Evolutionary conservation across 64 coral and sea anemone genomes (phyloP).

Genomic region (Anthopleura sola): DNA sequence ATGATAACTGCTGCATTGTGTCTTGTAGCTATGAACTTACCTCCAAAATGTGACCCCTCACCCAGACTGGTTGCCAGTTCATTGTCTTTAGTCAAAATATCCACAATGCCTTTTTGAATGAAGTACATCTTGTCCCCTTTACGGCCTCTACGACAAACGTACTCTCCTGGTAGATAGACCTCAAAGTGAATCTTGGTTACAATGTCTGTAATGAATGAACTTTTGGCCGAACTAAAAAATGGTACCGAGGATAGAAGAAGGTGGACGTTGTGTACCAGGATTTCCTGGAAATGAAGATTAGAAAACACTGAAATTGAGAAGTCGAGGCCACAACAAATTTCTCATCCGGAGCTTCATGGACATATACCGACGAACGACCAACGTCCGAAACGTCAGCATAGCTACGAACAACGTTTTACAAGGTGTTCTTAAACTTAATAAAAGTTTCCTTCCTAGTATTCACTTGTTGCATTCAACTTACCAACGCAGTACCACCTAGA

Average conservation of each 20-base stretch:
- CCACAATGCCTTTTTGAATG: slow-evolving; percentile 95
- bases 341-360: too few relatives aligned
- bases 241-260: slow-evolving; percentile 79
- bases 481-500: too few relatives aligned
- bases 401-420: too few relatives aligned
- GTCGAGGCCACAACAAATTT: too few relatives aligned
- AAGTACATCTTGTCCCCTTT: slow-evolving; percentile 97
- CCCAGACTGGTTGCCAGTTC: slow-evolving; percentile 84
- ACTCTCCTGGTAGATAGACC: slow-evolving; percentile 89
- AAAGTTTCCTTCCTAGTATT: too few relatives aligned
- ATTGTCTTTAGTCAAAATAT: slow-evolving; percentile 81
- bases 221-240: slow-evolving; percentile 64
- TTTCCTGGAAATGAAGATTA: slow-evolving; percentile 53
- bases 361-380: too few relatives aligned
- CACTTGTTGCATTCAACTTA: too few relatives aligned
- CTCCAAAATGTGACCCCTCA: slow-evolving; percentile 98
- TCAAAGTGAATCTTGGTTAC: slow-evolving; percentile 76
- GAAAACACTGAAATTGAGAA: too few relatives aligned
- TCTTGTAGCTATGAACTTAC: slow-evolving; percentile 21
- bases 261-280: slow-evolving; percentile 72
- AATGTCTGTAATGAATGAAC: slow-evolving; percentile 59
- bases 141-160: slow-evolving; percentile 65
- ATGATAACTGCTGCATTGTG: too few relatives aligned
- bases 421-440: too few relatives aligned
- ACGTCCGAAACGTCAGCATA: too few relatives aligned